Conservation (phyloP, 2,888 invertebrate species). For the Arrhopalites spinosus region DNA sequence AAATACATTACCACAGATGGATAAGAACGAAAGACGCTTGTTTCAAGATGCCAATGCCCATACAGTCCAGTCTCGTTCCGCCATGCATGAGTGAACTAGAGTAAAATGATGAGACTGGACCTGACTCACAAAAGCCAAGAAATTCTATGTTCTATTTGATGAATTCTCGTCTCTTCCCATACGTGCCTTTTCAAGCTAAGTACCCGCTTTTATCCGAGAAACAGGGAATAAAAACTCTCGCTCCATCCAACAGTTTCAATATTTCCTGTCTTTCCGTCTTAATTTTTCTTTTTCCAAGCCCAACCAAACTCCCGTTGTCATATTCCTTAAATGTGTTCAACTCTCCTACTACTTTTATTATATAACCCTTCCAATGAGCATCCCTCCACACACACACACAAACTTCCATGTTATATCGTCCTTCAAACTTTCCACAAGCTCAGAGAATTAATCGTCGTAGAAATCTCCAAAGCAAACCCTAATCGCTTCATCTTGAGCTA, state of each 20-base stretch:
- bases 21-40: slow-evolving; percentile 26
- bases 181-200: slow-evolving; percentile 29
- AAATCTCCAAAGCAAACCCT: not conserved
- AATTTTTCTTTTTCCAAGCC: not conserved
- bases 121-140: slow-evolving; percentile 32
- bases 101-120: slow-evolving; percentile 38
- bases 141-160: slow-evolving; percentile 34
- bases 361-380: not conserved
- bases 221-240: not conserved
- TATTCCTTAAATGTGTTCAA: slow-evolving; percentile 3
- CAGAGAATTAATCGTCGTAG: slow-evolving; percentile 20
- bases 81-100: slow-evolving; percentile 35
- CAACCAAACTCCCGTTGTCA: slow-evolving; percentile 4
- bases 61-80: slow-evolving; percentile 31
- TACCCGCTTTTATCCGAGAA: slow-evolving; percentile 21
- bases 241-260: slow-evolving; percentile 22
- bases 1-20: slow-evolving; percentile 36
- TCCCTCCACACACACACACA: not conserved
- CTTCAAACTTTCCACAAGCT: slow-evolving; percentile 16
- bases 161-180: slow-evolving; percentile 31
- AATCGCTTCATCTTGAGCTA: slow-evolving; percentile 16
- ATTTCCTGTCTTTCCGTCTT: slow-evolving; percentile 8
- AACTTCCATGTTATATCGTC: not conserved
- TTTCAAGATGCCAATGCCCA: slow-evolving; percentile 28
- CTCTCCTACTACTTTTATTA: not conserved